Conservation (phyloP, 64 coral and sea anemone species). For the Exaiptasia diaphana region DNA sequence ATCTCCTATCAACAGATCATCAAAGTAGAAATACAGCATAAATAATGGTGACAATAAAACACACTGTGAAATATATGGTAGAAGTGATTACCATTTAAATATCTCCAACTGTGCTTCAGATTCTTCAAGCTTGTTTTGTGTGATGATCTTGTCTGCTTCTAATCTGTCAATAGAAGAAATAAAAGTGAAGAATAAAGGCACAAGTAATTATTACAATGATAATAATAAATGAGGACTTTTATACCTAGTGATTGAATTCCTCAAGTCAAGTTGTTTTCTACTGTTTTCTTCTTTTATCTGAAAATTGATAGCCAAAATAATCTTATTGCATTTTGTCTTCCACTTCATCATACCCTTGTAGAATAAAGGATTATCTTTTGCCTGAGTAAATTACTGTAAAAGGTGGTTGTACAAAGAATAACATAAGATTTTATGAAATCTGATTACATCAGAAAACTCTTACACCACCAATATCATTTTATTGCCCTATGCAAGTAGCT, state of each 20-base stretch:
- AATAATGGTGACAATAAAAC: background rate
- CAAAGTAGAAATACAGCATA: background rate
- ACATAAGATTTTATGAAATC: too few relatives aligned
- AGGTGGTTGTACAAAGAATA: too few relatives aligned
- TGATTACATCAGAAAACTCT: too few relatives aligned
- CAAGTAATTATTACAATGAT: background rate
- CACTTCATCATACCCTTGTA: background rate
- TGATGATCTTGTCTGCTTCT: constrained; percentile 50
- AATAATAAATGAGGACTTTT: background rate
- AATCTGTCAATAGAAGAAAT: constrained; percentile 23
- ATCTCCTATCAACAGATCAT: constrained; percentile 9
- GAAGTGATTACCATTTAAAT: constrained; percentile 59
- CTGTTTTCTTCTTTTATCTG: constrained; percentile 35
- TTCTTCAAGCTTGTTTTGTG: constrained; percentile 72
- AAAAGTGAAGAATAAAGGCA: background rate
- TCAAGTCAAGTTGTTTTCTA: constrained; percentile 40
- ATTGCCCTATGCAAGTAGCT: too few relatives aligned
- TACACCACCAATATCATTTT: too few relatives aligned
- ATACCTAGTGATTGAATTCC: constrained; percentile 45
- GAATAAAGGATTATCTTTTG: too few relatives aligned
- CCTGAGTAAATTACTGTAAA: too few relatives aligned
- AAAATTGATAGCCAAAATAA: background rate
- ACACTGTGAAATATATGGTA: background rate
- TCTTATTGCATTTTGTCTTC: background rate
- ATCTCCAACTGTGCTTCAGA: constrained; percentile 46